Evolutionary conservation across 2,797 vertebrate genomes (phyloP).

Genomic region (Ctenopoma multispine): DNA sequence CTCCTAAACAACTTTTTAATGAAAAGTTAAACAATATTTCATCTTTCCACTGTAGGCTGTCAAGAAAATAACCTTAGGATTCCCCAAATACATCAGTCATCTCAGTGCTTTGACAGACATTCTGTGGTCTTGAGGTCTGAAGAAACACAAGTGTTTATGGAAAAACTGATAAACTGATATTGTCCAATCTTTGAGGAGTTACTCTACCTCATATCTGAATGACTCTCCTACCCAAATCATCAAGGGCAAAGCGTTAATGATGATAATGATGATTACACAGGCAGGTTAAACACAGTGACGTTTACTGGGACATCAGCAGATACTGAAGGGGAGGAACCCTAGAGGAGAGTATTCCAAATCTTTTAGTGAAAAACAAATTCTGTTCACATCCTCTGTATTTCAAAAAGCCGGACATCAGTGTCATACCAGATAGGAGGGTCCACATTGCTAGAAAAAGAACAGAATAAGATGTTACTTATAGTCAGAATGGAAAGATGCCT

Average conservation of each 20-base stretch:
- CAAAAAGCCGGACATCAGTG: constrained; percentile 97
- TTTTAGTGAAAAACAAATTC: constrained; percentile 16
- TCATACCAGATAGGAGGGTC: constrained; percentile 99
- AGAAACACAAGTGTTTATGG: constrained; percentile 53
- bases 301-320: constrained; percentile 61
- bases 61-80: constrained; percentile 29
- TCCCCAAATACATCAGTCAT: constrained; percentile 29
- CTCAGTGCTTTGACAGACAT: constrained; percentile 65
- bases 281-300: constrained; percentile 66
- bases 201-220: background rate
- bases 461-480: constrained; percentile 1
- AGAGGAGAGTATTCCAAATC: constrained; percentile 30
- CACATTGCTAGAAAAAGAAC: constrained; percentile 87
- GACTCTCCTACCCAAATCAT: constrained; percentile 13
- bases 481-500: background rate
- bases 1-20: constrained; percentile 28
- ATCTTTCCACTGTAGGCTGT: constrained; percentile 6
- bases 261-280: constrained; percentile 30
- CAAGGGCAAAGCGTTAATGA: constrained; percentile 32
- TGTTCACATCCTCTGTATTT: constrained; percentile 95
- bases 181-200: constrained; percentile 3
- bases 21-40: constrained; percentile 29
- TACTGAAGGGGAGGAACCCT: constrained; percentile 31
- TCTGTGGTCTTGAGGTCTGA: constrained; percentile 70
- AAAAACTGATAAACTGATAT: constrained; percentile 22